Evolutionary conservation across 2,797 vertebrate species (phyloP).

Genomic region (Spinibarbus caldwelli): DNA sequence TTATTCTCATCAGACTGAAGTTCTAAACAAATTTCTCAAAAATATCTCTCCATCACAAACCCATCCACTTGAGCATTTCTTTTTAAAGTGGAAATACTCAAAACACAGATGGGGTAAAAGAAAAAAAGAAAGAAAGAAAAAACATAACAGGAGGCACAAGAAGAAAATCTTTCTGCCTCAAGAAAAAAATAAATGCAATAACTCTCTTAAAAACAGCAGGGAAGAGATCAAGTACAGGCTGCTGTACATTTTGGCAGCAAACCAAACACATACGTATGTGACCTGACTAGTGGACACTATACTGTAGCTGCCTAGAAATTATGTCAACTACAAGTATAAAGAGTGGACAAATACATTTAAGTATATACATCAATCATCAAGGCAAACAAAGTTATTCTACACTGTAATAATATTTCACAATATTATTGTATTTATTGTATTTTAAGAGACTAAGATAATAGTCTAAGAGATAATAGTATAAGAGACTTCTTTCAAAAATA

Average conservation of each 20-base stretch:
- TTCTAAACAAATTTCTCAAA: constrained; percentile 1
- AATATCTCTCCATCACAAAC: constrained; percentile 41
- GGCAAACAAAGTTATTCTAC: too few species aligned
- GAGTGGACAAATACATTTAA: background rate
- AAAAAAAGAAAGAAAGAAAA: background rate
- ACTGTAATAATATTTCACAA: too few species aligned
- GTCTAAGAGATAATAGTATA: too few species aligned
- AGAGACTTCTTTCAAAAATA: too few species aligned
- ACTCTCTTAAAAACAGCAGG: background rate
- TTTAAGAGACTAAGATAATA: too few species aligned
- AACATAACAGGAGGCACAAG: background rate
- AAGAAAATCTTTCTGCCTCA: constrained; percentile 3
- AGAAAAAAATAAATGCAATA: constrained; percentile 22
- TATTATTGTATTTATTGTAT: too few species aligned
- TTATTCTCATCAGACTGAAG: constrained; percentile 1
- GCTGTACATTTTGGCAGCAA: background rate
- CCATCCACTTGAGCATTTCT: constrained; percentile 10
- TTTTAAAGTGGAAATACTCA: constrained; percentile 34
- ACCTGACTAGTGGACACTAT: constrained; percentile 3
- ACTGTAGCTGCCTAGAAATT: too few species aligned
- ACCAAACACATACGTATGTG: constrained; percentile 11
- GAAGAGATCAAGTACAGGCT: background rate
- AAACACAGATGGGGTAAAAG: constrained; percentile 19
- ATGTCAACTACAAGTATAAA: background rate
- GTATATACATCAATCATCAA: too few species aligned